These are phyloP conservation scores for Lepeophtheirus salmonis DNA, from an alignment of 1,140 invertebrate genomes.

Conservation along the genomic window DNA sequence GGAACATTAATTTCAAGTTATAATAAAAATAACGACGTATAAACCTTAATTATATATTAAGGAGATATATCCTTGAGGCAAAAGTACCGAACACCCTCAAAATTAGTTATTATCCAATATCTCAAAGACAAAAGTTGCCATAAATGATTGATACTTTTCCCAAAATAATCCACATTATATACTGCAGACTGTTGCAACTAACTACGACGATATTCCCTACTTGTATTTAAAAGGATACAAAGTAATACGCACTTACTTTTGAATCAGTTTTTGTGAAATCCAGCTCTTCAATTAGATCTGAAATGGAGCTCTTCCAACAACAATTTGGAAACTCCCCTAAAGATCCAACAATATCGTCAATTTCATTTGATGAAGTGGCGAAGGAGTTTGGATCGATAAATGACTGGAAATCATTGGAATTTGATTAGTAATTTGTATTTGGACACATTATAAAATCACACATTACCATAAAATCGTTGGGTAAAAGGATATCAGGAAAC, in stretches of 20 bases:
- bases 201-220: no score
- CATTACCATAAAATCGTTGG: background rate
- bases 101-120: no score
- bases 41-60: no score
- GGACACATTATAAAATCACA: background rate
- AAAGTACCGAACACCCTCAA: no score
- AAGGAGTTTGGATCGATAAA: background rate
- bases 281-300: background rate
- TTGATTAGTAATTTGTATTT: background rate
- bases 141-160: no score
- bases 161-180: no score
- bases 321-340: background rate
- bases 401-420: background rate
- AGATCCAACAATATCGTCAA: background rate
- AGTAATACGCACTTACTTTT: background rate
- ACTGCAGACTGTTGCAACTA: no score
- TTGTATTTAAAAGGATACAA: no score
- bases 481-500: background rate
- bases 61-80: no score
- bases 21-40: no score
- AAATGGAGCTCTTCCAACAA: background rate
- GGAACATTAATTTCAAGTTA: no score
- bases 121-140: no score
- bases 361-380: background rate
- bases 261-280: background rate